Evolutionary conservation across 2,888 invertebrate species (phyloP), one percentile per base, ranked within the genome.

Genomic region (Idaea biselata): DNA sequence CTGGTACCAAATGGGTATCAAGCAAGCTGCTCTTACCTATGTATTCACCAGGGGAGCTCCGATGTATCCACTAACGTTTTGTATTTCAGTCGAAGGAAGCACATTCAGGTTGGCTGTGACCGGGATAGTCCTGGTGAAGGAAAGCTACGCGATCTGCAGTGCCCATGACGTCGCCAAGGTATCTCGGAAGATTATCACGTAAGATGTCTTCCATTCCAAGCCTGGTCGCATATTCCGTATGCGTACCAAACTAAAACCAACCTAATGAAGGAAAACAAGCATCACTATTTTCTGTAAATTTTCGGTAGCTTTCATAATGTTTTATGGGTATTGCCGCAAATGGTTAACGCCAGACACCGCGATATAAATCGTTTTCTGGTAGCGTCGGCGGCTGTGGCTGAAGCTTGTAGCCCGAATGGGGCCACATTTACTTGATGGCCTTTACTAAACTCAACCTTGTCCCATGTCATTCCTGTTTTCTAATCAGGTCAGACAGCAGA

Each of bases 151-250:
- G 0, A 69, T 89, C 17, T 83, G 72, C 3, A 82, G 80, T 60
- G 86, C 89, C 0, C 75, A 82, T 11, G 89, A 88, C 11, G 64
- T 89, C 1, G 65, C 69, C 11, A 76, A 65, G 53, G 78, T 88
- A 69, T 80, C 85, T 0, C 66, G 63, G 31, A 16, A 18, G 0
- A 61, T 74, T 11, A 73, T 87, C 6, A 67, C 63, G 87, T 87
- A 71, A 75, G 73, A 67, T 63, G 16, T 55, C 3, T 4, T 44
- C 44, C 11, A 44, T 44, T 44, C 4, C 11, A 44, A 3, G 8
- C 14, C 8, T 44, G 44, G 44, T 11, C 25, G 25, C 25, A 25
- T 25, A n/a, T n/a, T n/a, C n/a, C n/a, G n/a, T n/a, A 25, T 25
- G 25, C 3, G 5, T 5, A 25, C 1, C 1, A 25, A 25, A 25